These are phyloP conservation scores for Ptilorrhoa leucosticta DNA, from an alignment of 2,113 vertebrate genomes.

Conservation along the genomic window DNA sequence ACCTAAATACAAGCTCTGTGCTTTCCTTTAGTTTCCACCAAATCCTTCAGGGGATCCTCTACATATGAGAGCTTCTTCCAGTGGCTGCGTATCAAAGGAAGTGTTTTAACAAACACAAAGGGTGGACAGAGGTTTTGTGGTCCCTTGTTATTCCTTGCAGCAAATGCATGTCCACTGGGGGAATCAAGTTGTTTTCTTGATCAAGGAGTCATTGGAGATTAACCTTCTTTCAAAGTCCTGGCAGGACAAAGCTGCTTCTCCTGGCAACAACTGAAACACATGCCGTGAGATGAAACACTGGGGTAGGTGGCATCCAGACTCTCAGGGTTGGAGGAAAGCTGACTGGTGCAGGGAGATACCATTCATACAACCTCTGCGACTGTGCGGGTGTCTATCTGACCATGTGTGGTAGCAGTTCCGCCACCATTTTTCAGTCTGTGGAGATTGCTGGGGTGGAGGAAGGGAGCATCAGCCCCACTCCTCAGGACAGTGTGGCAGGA, in stretches of 20 bases:
- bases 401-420: neutral
- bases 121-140: neutral
- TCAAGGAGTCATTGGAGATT: neutral
- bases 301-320: neutral
- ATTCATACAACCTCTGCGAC: neutral
- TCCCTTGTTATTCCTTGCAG: neutral
- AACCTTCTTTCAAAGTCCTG: neutral
- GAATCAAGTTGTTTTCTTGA: neutral
- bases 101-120: neutral
- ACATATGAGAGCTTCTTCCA: neutral
- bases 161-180: neutral
- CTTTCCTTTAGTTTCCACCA: neutral
- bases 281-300: neutral
- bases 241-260: neutral
- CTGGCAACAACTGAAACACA: neutral
- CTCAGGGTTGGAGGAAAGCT: neutral
- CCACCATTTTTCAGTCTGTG: neutral
- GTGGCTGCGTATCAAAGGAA: neutral
- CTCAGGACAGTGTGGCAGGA: neutral
- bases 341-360: neutral
- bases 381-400: neutral
- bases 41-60: neutral
- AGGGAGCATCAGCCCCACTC: neutral
- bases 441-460: neutral
- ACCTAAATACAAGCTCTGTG: neutral